Evolutionary conservation across 2,888 invertebrate species (phyloP).

Genomic region (Carcina quercana): DNA sequence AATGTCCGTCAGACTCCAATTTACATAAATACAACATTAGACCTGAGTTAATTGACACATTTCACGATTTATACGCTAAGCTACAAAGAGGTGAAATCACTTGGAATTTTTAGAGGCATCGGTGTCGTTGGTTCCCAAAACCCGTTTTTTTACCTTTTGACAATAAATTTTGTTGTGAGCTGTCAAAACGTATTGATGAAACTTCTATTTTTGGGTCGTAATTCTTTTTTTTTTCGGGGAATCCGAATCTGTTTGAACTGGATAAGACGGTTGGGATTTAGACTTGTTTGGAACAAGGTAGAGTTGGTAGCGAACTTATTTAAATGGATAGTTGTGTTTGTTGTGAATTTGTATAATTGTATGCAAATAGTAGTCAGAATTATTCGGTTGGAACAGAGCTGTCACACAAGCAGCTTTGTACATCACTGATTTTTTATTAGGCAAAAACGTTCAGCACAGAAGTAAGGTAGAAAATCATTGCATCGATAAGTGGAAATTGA

Average conservation of each 20-base stretch:
- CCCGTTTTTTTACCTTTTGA: constrained; percentile 32
- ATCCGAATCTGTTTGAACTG: neutral
- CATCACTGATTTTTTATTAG: no score
- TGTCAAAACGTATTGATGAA: constrained; percentile 17
- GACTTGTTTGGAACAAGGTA: no score
- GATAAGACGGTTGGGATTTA: no score
- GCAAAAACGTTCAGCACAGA: no score
- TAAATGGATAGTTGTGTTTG: no score
- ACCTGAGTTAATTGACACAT: constrained; percentile 70
- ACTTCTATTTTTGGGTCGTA: neutral
- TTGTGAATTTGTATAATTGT: no score
- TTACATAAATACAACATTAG: constrained; percentile 70
- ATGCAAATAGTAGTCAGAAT: no score
- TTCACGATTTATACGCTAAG: constrained; percentile 62
- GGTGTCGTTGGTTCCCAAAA: constrained; percentile 33
- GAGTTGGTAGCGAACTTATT: no score
- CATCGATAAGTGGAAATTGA: no score
- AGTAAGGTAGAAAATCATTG: no score
- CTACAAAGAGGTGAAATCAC: constrained; percentile 44
- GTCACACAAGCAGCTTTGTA: no score
- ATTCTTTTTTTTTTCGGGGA: neutral
- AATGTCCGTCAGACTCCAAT: constrained; percentile 50
- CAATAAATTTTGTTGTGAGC: constrained; percentile 25
- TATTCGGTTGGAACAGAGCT: no score
- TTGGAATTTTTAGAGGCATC: constrained; percentile 34